Conservation (phyloP, 2,888 invertebrate species). For the Melikaiella ostensackeni region DNA sequence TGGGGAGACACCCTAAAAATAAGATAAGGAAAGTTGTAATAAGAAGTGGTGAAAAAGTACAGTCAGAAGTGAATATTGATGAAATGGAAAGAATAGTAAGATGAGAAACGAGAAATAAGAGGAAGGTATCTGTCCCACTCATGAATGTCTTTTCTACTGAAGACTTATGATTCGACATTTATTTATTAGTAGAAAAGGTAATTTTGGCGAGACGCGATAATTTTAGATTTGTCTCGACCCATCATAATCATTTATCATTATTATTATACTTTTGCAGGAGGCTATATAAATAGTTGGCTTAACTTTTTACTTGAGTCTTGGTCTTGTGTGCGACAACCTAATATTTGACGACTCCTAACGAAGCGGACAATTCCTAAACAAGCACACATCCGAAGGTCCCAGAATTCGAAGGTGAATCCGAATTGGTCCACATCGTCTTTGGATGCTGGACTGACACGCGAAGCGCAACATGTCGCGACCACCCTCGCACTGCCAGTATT, state of each 20-base stretch:
- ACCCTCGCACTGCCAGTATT: constrained; percentile 54
- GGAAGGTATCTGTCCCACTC: neutral
- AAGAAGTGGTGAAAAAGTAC: too few species aligned
- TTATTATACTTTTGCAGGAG: neutral
- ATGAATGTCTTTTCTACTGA: neutral
- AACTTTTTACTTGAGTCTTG: too few species aligned
- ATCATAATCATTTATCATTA: neutral
- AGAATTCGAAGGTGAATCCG: neutral
- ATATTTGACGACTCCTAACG: neutral
- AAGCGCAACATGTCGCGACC: constrained; percentile 36
- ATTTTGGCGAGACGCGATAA: neutral
- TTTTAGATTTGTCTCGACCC: neutral
- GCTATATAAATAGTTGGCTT: neutral
- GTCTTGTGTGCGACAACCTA: neutral
- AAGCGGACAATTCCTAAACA: neutral
- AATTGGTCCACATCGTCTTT: neutral
- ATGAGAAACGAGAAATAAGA: neutral
- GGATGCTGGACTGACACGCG: neutral
- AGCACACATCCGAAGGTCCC: neutral
- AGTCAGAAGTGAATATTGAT: too few species aligned
- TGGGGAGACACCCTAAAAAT: too few species aligned
- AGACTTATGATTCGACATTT: neutral
- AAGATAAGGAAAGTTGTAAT: too few species aligned
- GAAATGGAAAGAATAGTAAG: neutral
- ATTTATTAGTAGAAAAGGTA: neutral